Conservation (phyloP, 2,888 invertebrate species). For the Seira ritae region DNA sequence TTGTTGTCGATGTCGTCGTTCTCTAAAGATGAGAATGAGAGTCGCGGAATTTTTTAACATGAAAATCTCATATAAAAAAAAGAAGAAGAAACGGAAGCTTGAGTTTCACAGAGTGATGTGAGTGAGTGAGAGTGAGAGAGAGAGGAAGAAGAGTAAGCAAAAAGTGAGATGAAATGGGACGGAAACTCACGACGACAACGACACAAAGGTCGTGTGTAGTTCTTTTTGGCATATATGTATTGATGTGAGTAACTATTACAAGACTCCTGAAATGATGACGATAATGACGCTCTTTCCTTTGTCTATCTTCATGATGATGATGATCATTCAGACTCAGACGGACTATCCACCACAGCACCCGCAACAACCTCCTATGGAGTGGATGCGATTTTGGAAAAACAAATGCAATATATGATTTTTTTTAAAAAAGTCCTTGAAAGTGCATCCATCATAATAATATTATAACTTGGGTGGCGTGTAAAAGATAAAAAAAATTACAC, state of each 20-base stretch:
- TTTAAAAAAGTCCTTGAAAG: no score
- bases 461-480: no score
- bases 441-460: no score
- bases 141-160: constrained; percentile 27
- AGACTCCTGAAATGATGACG: not conserved
- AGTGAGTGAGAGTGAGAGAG: not conserved
- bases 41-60: constrained; percentile 14
- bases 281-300: not conserved
- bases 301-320: not conserved
- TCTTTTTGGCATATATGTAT: not conserved
- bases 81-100: not conserved
- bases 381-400: no score
- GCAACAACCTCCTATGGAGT: no score
- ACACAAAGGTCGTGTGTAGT: constrained; percentile 3
- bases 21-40: not conserved
- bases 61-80: not conserved
- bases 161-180: constrained; percentile 39
- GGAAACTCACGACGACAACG: constrained; percentile 30
- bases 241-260: not conserved
- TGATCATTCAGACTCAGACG: no score
- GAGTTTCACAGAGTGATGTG: not conserved
- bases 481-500: no score
- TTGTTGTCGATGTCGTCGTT: constrained; percentile 9
- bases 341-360: no score
- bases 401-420: no score